phyloP scores from a whole-genome alignment of 1,140 invertebrate genomes.

The Melitaea cinxia region DNA sequence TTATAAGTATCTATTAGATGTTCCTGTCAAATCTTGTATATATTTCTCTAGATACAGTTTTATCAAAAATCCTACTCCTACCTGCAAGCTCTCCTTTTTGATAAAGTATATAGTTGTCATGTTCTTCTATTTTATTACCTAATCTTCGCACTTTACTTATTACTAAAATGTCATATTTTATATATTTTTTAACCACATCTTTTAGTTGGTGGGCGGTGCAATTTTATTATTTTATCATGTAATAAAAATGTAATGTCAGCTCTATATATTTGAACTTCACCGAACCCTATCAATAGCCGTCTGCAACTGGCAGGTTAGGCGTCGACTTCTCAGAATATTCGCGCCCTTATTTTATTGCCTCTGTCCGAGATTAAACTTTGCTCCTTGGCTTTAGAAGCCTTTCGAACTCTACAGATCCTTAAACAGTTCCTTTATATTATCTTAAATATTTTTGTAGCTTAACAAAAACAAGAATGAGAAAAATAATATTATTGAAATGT shows the following conservation, averaged over 20 bases:
- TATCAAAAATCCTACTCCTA: no score
- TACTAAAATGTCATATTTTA: no score
- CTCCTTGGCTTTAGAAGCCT: conserved; percentile 56
- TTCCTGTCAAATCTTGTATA: no score
- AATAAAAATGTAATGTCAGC: conserved; percentile 42
- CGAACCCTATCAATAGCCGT: conserved; percentile 78
- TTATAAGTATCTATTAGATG: no score
- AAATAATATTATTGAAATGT: conserved; percentile 3
- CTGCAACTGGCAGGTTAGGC: conserved; percentile 74
- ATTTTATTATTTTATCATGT: not conserved
- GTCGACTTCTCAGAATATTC: conserved; percentile 74
- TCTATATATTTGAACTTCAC: conserved; percentile 52
- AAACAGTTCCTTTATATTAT: not conserved
- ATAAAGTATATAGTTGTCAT: no score
- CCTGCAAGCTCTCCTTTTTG: no score
- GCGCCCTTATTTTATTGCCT: conserved; percentile 77
- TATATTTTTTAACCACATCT: no score
- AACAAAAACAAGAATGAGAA: not conserved
- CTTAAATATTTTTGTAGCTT: conserved; percentile 1
- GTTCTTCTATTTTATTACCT: no score
- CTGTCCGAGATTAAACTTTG: conserved; percentile 78
- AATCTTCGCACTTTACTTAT: no score
- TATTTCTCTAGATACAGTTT: no score
- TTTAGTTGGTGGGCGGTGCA: no score
- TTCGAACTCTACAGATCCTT: conserved; percentile 32